These are phyloP conservation scores for Caenorhabditis macrosperma DNA, from an alignment of 2,888 invertebrate species.

Conservation along the genomic window DNA sequence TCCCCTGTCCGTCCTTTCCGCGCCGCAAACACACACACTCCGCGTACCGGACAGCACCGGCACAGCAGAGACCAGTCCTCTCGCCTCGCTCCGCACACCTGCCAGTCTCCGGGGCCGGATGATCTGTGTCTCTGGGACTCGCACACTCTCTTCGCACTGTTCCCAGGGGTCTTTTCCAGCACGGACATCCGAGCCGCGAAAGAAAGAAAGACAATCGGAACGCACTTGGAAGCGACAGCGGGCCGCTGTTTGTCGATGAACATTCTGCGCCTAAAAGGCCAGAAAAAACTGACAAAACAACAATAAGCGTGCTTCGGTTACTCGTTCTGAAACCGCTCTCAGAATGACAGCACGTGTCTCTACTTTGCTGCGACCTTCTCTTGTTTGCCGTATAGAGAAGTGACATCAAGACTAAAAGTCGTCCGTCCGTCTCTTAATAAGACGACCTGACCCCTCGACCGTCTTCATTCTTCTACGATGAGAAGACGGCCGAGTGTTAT, in stretches of 20 bases:
- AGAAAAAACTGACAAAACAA: not conserved
- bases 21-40: constrained; percentile 12
- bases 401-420: constrained; percentile 47
- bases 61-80: constrained; percentile 12
- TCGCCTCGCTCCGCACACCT: not conserved
- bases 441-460: not conserved
- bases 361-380: constrained; percentile 21
- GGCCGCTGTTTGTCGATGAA: constrained; percentile 5
- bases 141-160: not conserved
- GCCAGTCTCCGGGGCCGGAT: constrained; percentile 20
- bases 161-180: constrained; percentile 6
- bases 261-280: not conserved
- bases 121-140: not conserved
- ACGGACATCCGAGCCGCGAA: constrained; percentile 23
- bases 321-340: not conserved
- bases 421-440: not conserved
- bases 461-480: constrained; percentile 11
- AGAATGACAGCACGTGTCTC: constrained; percentile 11
- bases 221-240: constrained; percentile 10
- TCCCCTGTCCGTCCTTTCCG: constrained; percentile 8
- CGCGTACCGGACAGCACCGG: constrained; percentile 10
- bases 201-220: constrained; percentile 31
- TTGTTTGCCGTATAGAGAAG: not conserved
- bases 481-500: not conserved
- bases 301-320: not conserved